phyloP scores from a whole-genome alignment of 2,797 vertebrate genomes.

The Prionace glauca region DNA sequence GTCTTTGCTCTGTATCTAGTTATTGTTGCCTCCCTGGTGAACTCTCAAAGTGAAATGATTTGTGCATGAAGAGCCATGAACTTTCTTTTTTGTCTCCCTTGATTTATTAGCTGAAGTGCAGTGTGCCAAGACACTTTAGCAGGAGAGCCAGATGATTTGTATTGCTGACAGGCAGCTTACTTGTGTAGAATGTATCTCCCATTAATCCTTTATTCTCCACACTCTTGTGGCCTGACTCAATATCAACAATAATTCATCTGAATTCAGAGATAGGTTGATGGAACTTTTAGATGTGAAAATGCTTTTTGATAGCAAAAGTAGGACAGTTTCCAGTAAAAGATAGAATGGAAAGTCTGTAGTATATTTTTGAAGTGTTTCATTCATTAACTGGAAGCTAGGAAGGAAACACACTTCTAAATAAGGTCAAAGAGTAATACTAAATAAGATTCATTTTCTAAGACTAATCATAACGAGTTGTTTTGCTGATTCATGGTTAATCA shows the following conservation, averaged over 20 bases:
- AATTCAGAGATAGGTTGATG: not conserved
- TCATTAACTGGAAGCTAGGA: not conserved
- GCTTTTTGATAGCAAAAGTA: not conserved
- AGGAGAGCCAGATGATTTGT: constrained; percentile 3
- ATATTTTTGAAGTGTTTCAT: constrained; percentile 8
- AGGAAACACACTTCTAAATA: not conserved
- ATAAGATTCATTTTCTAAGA: not conserved
- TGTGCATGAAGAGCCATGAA: not conserved
- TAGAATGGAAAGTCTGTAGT: not conserved
- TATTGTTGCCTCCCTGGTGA: not conserved
- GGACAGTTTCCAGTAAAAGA: not conserved
- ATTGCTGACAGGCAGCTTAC: not conserved
- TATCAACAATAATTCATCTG: constrained; percentile 4
- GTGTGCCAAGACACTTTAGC: not conserved
- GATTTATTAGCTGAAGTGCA: constrained; percentile 15
- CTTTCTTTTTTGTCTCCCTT: not conserved
- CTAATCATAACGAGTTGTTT: not conserved
- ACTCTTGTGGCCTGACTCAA: not conserved
- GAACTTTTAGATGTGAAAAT: not conserved
- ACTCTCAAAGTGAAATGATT: not conserved
- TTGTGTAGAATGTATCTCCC: not conserved
- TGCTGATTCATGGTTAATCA: not conserved
- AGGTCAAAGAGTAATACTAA: not conserved
- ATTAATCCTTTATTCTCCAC: not conserved
- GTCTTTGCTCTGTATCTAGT: not conserved